phyloP scores from a whole-genome alignment of 2,888 invertebrate genomes.

The Brassicogethes aeneus region DNA sequence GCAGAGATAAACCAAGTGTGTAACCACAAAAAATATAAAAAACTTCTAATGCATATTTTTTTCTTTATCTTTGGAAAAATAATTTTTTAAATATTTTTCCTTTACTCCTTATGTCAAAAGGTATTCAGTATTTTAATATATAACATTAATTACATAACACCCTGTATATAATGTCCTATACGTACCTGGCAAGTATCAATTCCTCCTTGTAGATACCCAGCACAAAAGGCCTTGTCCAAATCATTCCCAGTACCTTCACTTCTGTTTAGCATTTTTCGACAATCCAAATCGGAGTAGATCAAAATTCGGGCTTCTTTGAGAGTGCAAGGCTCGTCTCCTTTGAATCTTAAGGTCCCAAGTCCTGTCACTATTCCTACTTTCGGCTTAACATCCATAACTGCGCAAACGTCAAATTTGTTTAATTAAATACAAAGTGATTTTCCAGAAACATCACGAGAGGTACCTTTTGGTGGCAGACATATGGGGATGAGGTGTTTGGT shows the following conservation, averaged over 20 bases:
- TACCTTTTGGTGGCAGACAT: slow-evolving; percentile 32
- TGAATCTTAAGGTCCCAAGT: slow-evolving; percentile 30
- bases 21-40: too few relatives aligned
- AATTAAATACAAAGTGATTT: too few relatives aligned
- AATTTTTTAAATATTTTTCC: too few relatives aligned
- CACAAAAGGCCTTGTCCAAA: slow-evolving; percentile 43
- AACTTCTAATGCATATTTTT: too few relatives aligned
- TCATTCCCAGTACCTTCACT: slow-evolving; percentile 22
- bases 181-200: slow-evolving; percentile 56
- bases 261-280: slow-evolving; percentile 30
- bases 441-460: too few relatives aligned
- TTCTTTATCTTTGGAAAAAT: too few relatives aligned
- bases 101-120: too few relatives aligned
- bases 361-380: slow-evolving; percentile 34
- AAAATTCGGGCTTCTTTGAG: slow-evolving; percentile 34
- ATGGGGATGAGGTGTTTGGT: slow-evolving; percentile 28
- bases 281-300: slow-evolving; percentile 30
- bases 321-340: slow-evolving; percentile 32
- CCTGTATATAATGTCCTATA: too few relatives aligned
- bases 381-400: slow-evolving; percentile 18
- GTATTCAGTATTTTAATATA: too few relatives aligned
- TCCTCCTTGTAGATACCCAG: slow-evolving; percentile 46
- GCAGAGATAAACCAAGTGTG: too few relatives aligned
- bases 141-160: too few relatives aligned
- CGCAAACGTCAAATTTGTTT: too few relatives aligned